Conservation (phyloP, 2,888 invertebrate species). For the Lasiommata megera region DNA sequence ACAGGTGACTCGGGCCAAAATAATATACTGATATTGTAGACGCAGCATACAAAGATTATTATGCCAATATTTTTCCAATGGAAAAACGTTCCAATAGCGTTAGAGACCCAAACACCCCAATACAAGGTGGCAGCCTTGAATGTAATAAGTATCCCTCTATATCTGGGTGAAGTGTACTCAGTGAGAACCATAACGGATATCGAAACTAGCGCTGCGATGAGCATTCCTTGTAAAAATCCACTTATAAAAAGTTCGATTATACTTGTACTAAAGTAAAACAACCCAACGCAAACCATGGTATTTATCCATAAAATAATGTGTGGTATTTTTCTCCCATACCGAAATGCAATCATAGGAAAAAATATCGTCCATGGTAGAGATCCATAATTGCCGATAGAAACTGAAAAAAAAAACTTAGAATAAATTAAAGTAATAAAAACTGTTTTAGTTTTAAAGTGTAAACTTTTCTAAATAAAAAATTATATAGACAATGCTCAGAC, state of each 20-base stretch:
- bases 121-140: slow-evolving; percentile 40
- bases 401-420: slow-evolving; percentile 4
- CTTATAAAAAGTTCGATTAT: slow-evolving; percentile 11
- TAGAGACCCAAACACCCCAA: slow-evolving; percentile 44
- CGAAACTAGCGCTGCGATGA: neutral
- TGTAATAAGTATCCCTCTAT: slow-evolving; percentile 39
- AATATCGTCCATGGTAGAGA: neutral
- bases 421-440: too few relatives aligned
- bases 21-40: slow-evolving; percentile 11
- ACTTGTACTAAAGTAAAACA: slow-evolving; percentile 9
- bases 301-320: neutral
- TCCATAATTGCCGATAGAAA: neutral
- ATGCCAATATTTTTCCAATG: slow-evolving; percentile 41
- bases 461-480: too few relatives aligned
- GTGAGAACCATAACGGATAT: slow-evolving; percentile 33
- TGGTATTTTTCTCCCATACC: slow-evolving; percentile 10
- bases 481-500: too few relatives aligned
- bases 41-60: slow-evolving; percentile 24
- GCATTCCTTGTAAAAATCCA: slow-evolving; percentile 7
- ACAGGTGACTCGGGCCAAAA: slow-evolving; percentile 22
- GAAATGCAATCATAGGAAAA: neutral
- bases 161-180: slow-evolving; percentile 41
- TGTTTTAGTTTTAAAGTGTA: too few relatives aligned
- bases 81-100: slow-evolving; percentile 41
- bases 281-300: neutral